Evolutionary conservation across 2,113 vertebrate species (phyloP), one percentile per base, ranked within the genome.

Genomic region (Lophius piscatorius): DNA sequence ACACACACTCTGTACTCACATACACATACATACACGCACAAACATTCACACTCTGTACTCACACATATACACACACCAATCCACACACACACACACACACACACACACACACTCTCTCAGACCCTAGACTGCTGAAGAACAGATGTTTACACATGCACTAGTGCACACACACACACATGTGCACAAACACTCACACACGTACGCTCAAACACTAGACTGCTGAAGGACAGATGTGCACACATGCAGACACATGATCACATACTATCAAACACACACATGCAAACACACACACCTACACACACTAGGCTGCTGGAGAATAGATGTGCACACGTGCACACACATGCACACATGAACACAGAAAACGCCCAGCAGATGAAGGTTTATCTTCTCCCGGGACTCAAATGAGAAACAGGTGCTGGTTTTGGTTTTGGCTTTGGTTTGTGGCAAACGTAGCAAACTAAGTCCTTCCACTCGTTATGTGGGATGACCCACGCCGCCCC

Each of bases 391-490:
- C 65, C 41, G 56, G 54, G 36, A 64, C 63, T 65, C 52, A 84
- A 84, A 87, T 81, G 63, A 67, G 69, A 87, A 86, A 81, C 84
- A 86, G 70, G 74, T 88, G 84, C 70, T 82, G 64, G 24, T 49
- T 69, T 29, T 38, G 41, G 51, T 47, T 65, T 45, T 82, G 64
- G 24, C 52, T 69, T 29, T 38, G 41, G 51, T 47, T 65, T 45
- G 70, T 72, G 50, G 51, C 56, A 60, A 57, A 59, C 56, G 60
- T 40, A 6, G 72, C 66, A 78, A 80, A 85, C 73, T 83, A 86
- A 88, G 84, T 82, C 83, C 81, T 89, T 86, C 81, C 82, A 85
- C 63, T 87, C 82, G 79, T 87, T 86, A 87, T 76, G 70, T 63
- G 70, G 80, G 74, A 68, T 85, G 87, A 84, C 74, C 84, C 78